These are phyloP conservation scores for Drosophila truncata DNA, from an alignment of 1,140 invertebrate species.

Conservation along the genomic window DNA sequence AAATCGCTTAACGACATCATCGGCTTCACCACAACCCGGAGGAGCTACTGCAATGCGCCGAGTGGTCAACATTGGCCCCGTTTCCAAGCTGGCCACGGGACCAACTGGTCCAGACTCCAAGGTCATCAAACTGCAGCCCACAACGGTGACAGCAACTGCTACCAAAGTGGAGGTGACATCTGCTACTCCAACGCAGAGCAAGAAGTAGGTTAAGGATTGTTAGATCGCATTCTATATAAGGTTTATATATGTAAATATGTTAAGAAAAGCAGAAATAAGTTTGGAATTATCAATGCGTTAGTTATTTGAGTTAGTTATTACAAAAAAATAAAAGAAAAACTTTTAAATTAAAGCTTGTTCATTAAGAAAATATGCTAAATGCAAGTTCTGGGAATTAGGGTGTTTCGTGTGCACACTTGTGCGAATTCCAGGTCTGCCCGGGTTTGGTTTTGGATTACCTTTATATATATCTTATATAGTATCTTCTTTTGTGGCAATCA, in stretches of 20 bases:
- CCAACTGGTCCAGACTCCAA: constrained; percentile 26
- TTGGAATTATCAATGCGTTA: neutral
- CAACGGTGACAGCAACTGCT: constrained; percentile 9
- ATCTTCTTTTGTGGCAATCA: neutral
- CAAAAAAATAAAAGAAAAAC: constrained; percentile 23
- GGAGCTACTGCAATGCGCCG: constrained; percentile 52
- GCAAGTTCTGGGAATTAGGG: constrained; percentile 30
- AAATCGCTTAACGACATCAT: constrained; percentile 35
- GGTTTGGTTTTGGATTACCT: constrained; percentile 31
- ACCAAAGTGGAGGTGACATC: neutral
- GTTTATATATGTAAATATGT: constrained; percentile 35
- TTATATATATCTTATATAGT: neutral
- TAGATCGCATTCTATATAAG: neutral
- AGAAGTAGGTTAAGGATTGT: constrained; percentile 13
- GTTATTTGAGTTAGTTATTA: constrained; percentile 28
- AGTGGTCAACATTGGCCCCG: constrained; percentile 53
- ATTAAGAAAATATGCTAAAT: constrained; percentile 14
- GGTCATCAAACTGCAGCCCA: constrained; percentile 43
- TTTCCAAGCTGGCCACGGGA: constrained; percentile 38
- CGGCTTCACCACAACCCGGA: constrained; percentile 11
- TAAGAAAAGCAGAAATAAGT: constrained; percentile 18
- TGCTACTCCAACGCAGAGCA: constrained; percentile 2
- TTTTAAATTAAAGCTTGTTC: constrained; percentile 1
- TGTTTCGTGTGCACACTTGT: constrained; percentile 18
- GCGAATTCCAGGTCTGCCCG: constrained; percentile 32